These are phyloP conservation scores for Drosophila niveifrons DNA, from an alignment of 2,888 invertebrate species.

Conservation along the genomic window DNA sequence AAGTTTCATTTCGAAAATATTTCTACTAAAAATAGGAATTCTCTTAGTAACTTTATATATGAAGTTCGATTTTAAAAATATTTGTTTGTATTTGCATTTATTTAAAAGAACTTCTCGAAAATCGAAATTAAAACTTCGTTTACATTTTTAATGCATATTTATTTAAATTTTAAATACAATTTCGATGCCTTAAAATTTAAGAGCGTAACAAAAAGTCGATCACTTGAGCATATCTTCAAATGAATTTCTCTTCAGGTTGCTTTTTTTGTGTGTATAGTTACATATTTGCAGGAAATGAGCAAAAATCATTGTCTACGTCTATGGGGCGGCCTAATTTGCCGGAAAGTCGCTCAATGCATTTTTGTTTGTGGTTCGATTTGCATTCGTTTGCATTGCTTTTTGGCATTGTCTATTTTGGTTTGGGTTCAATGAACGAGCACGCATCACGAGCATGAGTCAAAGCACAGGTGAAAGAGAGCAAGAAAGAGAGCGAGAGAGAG, in stretches of 20 bases:
- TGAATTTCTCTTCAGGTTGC: not conserved
- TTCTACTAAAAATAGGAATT: no score
- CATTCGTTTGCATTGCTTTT: constrained; percentile 11
- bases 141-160: no score
- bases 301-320: constrained; percentile 65
- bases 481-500: not conserved
- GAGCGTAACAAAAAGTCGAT: not conserved
- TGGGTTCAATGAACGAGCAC: constrained; percentile 72
- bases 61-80: no score
- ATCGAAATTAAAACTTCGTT: no score
- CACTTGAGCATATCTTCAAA: not conserved
- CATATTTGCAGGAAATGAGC: constrained; percentile 70
- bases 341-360: constrained; percentile 43
- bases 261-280: not conserved
- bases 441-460: not conserved
- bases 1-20: no score
- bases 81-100: no score
- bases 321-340: constrained; percentile 57
- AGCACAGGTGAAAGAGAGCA: not conserved
- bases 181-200: no score
- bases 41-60: no score
- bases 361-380: constrained; percentile 19
- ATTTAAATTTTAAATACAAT: no score
- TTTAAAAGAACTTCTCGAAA: no score
- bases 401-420: constrained; percentile 21